Conservation (phyloP, 2,113 vertebrate species). For the Charadrius vociferus region DNA sequence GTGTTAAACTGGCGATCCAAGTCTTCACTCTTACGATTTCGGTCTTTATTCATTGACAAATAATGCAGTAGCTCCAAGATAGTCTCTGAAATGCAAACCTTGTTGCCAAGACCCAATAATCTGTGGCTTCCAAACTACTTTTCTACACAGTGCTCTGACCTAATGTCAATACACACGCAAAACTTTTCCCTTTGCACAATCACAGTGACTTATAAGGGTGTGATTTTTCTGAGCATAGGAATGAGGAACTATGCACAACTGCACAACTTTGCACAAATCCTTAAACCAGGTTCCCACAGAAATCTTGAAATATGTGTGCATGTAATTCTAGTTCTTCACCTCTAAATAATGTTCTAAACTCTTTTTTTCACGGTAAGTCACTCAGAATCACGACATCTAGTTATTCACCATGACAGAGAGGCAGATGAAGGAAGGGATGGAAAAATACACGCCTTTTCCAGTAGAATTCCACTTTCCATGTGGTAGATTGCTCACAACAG, state of each 20-base stretch:
- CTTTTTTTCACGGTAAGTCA: background rate
- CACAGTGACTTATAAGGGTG: background rate
- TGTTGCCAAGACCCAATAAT: background rate
- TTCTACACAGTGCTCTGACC: background rate
- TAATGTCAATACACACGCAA: background rate
- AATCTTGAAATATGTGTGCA: background rate
- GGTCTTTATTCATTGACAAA: background rate
- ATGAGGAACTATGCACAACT: background rate
- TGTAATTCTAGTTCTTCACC: background rate
- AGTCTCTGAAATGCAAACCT: background rate
- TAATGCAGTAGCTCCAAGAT: background rate
- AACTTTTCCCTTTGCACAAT: background rate
- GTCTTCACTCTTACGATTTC: background rate
- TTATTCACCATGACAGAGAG: background rate
- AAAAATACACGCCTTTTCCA: background rate
- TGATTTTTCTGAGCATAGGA: background rate
- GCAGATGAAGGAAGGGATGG: background rate
- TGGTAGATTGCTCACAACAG: background rate
- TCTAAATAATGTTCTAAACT: background rate
- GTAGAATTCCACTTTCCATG: background rate
- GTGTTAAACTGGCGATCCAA: background rate
- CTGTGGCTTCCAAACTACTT: background rate
- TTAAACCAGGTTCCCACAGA: background rate
- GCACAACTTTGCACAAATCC: background rate
- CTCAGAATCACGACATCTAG: background rate